These are phyloP conservation scores for Aphidius colemani DNA, from an alignment of 2,888 invertebrate genomes.

Conservation along the genomic window DNA sequence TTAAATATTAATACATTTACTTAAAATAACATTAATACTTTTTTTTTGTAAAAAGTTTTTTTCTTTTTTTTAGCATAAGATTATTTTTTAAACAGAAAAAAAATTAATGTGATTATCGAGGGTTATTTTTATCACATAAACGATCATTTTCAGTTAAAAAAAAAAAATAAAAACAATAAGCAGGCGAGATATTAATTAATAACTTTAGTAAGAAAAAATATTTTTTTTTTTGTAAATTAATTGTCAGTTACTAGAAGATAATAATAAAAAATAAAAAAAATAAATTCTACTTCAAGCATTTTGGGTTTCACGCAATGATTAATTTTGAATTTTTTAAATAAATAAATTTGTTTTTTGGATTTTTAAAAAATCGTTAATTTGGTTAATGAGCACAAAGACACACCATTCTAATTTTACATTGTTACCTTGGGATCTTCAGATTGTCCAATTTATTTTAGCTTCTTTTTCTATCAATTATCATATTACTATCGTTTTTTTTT, in stretches of 20 bases:
- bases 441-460: constrained; percentile 12
- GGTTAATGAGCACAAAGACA: constrained; percentile 30
- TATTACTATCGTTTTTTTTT: constrained; percentile 46
- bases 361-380: constrained; percentile 25
- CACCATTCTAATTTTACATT: constrained; percentile 27
- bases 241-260: background rate
- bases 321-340: background rate
- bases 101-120: too few species aligned
- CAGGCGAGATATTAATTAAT: constrained; percentile 28
- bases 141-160: constrained; percentile 11
- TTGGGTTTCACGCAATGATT: constrained; percentile 14
- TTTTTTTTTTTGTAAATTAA: constrained; percentile 11
- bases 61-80: too few species aligned
- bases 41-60: constrained; percentile 20
- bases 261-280: too few species aligned
- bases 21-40: constrained; percentile 29
- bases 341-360: background rate
- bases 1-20: constrained; percentile 24
- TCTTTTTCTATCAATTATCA: constrained; percentile 39
- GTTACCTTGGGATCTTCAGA: constrained; percentile 24
- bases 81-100: too few species aligned
- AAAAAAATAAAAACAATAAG: constrained; percentile 22
- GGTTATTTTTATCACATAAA: constrained; percentile 17
- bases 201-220: constrained; percentile 28
- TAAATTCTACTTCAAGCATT: constrained; percentile 14